These are phyloP conservation scores for Achroia grisella DNA, from an alignment of 1,140 invertebrate genomes.

Conservation along the genomic window DNA sequence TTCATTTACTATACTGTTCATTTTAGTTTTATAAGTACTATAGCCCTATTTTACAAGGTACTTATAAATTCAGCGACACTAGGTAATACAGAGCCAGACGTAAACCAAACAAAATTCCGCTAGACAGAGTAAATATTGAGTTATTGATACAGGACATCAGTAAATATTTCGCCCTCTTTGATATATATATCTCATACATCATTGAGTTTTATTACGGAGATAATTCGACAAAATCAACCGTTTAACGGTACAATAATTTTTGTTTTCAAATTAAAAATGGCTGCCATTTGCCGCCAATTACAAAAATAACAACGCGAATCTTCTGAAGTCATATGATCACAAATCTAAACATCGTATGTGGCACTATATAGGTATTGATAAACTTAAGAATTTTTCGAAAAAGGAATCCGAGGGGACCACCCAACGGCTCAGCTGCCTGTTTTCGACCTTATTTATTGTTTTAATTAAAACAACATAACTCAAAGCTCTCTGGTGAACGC, in stretches of 20 bases:
- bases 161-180: too few relatives aligned
- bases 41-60: too few relatives aligned
- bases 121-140: too few relatives aligned
- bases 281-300: neutral
- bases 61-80: too few relatives aligned
- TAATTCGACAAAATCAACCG: neutral
- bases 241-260: too few relatives aligned
- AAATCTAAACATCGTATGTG: neutral
- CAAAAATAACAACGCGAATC: neutral
- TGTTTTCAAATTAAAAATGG: neutral
- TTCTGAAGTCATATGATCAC: neutral
- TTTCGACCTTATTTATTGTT: slow-evolving; percentile 49
- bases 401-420: slow-evolving; percentile 40
- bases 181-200: neutral
- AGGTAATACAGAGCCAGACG: too few relatives aligned
- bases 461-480: slow-evolving; percentile 67
- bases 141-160: too few relatives aligned
- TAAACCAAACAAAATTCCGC: too few relatives aligned
- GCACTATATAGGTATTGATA: slow-evolving; percentile 29
- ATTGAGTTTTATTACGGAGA: too few relatives aligned
- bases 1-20: too few relatives aligned
- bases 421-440: slow-evolving; percentile 31
- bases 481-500: slow-evolving; percentile 31
- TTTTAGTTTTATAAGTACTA: too few relatives aligned
- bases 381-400: slow-evolving; percentile 37